A percentile compares a stretch with the other conserved stretches of the same genome.
These are phyloP conservation scores for Pediacus dermestoides DNA, from an alignment of 2,888 invertebrate genomes.

Conservation along the genomic window DNA sequence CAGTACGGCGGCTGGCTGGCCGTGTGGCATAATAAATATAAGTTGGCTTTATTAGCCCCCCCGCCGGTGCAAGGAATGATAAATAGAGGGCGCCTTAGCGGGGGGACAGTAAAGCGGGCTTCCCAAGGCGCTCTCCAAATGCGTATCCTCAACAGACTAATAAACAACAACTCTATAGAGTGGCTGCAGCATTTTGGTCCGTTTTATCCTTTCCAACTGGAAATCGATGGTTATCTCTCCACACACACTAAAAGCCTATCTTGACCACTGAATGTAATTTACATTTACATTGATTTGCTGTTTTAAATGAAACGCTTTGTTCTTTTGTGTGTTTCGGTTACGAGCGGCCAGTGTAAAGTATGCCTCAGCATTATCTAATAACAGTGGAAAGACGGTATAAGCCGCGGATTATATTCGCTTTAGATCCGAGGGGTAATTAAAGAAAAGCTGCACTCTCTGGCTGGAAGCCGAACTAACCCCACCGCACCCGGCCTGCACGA, in stretches of 20 bases:
- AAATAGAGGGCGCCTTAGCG: constrained; percentile 4
- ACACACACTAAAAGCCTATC: constrained; percentile 2
- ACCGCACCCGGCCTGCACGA: no score
- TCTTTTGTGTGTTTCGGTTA: no score
- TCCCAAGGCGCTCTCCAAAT: constrained; percentile 7
- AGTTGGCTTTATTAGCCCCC: constrained; percentile 5
- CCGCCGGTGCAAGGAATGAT: constrained; percentile 3
- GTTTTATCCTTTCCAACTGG: constrained; percentile 7
- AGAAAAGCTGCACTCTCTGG: constrained; percentile 23
- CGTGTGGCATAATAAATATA: no score
- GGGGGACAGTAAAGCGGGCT: constrained; percentile 3
- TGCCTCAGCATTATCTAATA: constrained; percentile 4
- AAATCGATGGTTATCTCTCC: constrained; percentile 1
- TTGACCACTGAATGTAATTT: constrained; percentile 9
- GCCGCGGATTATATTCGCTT: constrained; percentile 20
- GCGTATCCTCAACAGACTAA: constrained; percentile 9
- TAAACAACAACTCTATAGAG: not conserved
- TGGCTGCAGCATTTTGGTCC: no score
- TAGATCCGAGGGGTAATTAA: constrained; percentile 24
- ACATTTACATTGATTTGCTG: constrained; percentile 8
- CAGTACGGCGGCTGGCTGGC: no score
- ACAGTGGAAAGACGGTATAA: constrained; percentile 4
- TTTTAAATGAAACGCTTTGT: constrained; percentile 9
- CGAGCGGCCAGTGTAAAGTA: no score
- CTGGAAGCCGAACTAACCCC: no score